phyloP scores from a whole-genome alignment of 1,140 invertebrate species.

The Diprion similis region DNA sequence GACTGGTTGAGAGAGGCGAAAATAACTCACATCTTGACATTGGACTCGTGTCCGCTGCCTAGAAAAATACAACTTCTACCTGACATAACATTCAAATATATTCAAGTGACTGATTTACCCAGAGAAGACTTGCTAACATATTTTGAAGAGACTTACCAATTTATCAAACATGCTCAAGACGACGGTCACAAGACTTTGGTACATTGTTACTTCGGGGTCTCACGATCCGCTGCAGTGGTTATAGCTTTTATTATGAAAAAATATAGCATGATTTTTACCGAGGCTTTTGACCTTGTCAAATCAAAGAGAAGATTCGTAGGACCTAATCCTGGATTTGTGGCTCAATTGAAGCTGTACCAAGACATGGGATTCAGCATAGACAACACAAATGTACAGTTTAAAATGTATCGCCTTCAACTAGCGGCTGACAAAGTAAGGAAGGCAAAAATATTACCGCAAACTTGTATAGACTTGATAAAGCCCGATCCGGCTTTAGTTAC shows the following conservation, averaged over 20 bases:
- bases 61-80: slow-evolving; percentile 72
- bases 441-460: slow-evolving; percentile 82
- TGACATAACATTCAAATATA: slow-evolving; percentile 74
- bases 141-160: slow-evolving; percentile 76
- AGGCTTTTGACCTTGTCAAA: slow-evolving; percentile 74
- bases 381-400: slow-evolving; percentile 74
- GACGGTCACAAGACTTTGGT: slow-evolving; percentile 72
- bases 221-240: slow-evolving; percentile 81
- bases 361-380: slow-evolving; percentile 78
- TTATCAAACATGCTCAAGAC: slow-evolving; percentile 69
- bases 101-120: slow-evolving; percentile 82
- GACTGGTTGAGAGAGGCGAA: slow-evolving; percentile 70
- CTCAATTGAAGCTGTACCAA: slow-evolving; percentile 78
- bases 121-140: slow-evolving; percentile 82
- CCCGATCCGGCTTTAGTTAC: slow-evolving; percentile 79
- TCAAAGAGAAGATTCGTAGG: slow-evolving; percentile 70
- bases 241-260: slow-evolving; percentile 89
- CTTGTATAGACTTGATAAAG: slow-evolving; percentile 78
- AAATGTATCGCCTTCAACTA: slow-evolving; percentile 77
- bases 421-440: slow-evolving; percentile 83
- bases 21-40: slow-evolving; percentile 79
- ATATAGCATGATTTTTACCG: slow-evolving; percentile 71
- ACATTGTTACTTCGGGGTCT: slow-evolving; percentile 89
- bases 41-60: slow-evolving; percentile 83
- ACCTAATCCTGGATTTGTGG: slow-evolving; percentile 78